These are phyloP conservation scores for Pristionchus exspectatus DNA, from an alignment of 2,888 invertebrate genomes.

Conservation along the genomic window DNA sequence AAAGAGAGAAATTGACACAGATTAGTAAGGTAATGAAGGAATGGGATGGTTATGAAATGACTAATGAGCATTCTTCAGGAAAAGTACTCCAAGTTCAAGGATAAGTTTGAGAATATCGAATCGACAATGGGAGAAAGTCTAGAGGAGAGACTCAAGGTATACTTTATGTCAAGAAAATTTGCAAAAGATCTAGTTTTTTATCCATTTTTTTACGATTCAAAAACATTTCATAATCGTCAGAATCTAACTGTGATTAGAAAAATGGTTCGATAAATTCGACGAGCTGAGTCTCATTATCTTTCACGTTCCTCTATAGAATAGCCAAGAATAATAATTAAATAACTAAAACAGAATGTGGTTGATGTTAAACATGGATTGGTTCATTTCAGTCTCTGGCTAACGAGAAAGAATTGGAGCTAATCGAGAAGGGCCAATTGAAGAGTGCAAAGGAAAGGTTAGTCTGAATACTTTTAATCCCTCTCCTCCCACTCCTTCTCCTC, in stretches of 20 bases:
- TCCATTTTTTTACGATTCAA: no score
- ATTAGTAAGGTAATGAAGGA: conserved; percentile 63
- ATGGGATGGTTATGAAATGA: background rate
- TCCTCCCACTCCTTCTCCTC: conserved; percentile 32
- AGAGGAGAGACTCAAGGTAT: conserved; percentile 70
- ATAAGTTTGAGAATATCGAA: conserved; percentile 75
- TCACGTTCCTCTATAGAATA: no score
- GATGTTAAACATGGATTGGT: no score
- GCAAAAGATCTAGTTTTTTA: no score
- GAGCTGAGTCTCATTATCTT: no score
- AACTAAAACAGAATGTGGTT: no score
- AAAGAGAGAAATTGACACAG: conserved; percentile 68
- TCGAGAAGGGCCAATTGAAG: conserved; percentile 51
- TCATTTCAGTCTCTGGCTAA: conserved; percentile 16
- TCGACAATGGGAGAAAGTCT: conserved; percentile 70
- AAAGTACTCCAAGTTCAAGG: conserved; percentile 76
- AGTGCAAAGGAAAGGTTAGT: conserved; percentile 54
- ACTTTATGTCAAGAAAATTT: conserved; percentile 55
- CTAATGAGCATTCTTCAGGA: conserved; percentile 61
- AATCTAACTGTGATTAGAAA: no score
- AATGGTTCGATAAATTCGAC: no score
- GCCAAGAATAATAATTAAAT: no score
- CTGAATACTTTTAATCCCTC: conserved; percentile 41
- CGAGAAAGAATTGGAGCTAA: conserved; percentile 47
- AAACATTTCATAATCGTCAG: no score